These are phyloP conservation scores for Columbina picui DNA, from an alignment of 2,113 vertebrate species.

Conservation along the genomic window DNA sequence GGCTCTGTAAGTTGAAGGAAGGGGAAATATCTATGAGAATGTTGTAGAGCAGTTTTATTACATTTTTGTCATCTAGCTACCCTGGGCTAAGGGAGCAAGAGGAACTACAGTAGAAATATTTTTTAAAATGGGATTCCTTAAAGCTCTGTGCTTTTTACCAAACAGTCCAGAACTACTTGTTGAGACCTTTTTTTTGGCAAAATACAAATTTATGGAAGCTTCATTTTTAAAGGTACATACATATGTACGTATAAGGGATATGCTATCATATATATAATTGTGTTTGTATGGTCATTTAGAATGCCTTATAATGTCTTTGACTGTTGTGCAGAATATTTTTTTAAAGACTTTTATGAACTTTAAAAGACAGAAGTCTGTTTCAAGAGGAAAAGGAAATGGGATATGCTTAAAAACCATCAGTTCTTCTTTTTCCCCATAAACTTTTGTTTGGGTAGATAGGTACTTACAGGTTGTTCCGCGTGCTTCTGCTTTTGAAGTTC, in stretches of 20 bases:
- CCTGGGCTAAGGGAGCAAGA: background rate
- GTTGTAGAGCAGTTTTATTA: background rate
- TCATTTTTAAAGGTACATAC: background rate
- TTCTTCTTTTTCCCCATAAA: background rate
- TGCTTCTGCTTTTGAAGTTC: conserved; percentile 75
- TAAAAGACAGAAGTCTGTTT: background rate
- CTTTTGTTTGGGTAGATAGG: background rate
- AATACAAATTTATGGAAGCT: background rate
- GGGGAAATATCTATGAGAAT: background rate
- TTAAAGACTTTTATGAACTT: background rate
- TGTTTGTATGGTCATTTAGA: background rate
- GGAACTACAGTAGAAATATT: background rate
- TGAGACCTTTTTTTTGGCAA: background rate
- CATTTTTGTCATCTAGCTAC: background rate
- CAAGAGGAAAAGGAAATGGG: background rate
- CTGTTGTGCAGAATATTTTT: background rate
- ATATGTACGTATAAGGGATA: background rate
- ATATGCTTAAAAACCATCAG: background rate
- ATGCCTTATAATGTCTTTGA: background rate
- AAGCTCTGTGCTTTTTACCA: background rate
- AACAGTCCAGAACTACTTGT: background rate
- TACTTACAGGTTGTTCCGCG: conserved; percentile 64
- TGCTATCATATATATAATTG: background rate
- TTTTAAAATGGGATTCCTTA: background rate
- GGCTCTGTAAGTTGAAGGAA: background rate